These are phyloP conservation scores for Podocnemis expansa DNA, from an alignment of 2,113 vertebrate species.

Conservation along the genomic window DNA sequence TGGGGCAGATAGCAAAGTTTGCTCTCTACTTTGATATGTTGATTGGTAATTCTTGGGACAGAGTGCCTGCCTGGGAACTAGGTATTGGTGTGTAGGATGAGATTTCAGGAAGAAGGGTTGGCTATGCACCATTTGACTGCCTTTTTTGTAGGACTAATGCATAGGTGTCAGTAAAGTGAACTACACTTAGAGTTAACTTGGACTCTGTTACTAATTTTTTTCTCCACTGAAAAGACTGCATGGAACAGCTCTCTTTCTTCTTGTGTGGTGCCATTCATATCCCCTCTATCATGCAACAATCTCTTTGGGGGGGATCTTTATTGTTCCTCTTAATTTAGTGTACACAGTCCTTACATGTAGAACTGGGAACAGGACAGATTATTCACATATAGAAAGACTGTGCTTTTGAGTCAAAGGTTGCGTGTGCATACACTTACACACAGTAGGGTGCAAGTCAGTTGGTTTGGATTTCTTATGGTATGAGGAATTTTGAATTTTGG, in stretches of 20 bases:
- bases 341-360: neutral
- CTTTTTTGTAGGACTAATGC: rapidly evolving
- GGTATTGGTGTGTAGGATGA: neutral
- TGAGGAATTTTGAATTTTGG: neutral
- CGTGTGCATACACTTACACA: neutral
- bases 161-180: rapidly evolving
- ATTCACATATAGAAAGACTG: neutral
- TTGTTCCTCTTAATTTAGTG: neutral
- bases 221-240: rapidly evolving
- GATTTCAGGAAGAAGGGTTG: neutral
- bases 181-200: rapidly evolving
- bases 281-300: neutral
- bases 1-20: neutral
- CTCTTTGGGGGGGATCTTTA: neutral
- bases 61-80: neutral
- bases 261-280: neutral
- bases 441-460: neutral
- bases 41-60: neutral
- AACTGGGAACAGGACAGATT: neutral
- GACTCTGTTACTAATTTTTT: rapidly evolving
- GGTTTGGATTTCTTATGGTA: neutral
- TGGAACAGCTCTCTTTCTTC: neutral
- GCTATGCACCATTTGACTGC: rapidly evolving
- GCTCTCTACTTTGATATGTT: neutral
- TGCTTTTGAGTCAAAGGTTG: neutral